phyloP scores from a whole-genome alignment of 2,113 vertebrate genomes.

The Smithornis capensis region DNA sequence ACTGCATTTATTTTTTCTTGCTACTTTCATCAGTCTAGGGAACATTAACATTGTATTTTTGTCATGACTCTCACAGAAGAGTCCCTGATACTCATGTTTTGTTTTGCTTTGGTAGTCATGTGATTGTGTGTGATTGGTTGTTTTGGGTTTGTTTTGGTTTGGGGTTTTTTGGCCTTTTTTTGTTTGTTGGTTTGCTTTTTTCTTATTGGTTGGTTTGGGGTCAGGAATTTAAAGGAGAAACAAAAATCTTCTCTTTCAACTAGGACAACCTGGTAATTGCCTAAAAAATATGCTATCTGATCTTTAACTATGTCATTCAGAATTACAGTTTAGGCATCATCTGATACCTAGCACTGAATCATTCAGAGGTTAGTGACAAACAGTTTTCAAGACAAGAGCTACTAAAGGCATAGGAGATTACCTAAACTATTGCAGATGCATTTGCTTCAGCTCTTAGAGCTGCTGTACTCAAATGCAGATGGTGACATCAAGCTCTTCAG shows the following conservation, averaged over 20 bases:
- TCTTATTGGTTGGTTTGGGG: background rate
- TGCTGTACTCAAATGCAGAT: background rate
- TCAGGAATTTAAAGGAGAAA: background rate
- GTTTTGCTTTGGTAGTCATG: background rate
- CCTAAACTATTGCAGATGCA: background rate
- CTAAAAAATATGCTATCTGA: background rate
- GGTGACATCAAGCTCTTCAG: background rate
- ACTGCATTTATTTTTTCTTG: background rate
- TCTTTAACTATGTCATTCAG: background rate
- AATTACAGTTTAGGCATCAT: background rate
- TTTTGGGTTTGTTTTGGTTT: background rate
- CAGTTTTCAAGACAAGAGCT: background rate
- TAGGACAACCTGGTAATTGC: background rate
- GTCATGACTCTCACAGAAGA: background rate
- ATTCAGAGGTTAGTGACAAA: background rate
- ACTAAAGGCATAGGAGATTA: background rate
- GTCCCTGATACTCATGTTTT: background rate
- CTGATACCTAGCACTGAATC: background rate
- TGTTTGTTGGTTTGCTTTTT: background rate
- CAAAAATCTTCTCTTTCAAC: background rate
- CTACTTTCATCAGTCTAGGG: background rate
- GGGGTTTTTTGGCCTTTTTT: background rate
- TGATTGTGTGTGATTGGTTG: background rate
- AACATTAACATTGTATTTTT: background rate
- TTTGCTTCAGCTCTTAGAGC: background rate